Evolutionary conservation across 2,113 vertebrate species (phyloP), one percentile per base, ranked within the genome.

Genomic region (Chaetodon auriga): DNA sequence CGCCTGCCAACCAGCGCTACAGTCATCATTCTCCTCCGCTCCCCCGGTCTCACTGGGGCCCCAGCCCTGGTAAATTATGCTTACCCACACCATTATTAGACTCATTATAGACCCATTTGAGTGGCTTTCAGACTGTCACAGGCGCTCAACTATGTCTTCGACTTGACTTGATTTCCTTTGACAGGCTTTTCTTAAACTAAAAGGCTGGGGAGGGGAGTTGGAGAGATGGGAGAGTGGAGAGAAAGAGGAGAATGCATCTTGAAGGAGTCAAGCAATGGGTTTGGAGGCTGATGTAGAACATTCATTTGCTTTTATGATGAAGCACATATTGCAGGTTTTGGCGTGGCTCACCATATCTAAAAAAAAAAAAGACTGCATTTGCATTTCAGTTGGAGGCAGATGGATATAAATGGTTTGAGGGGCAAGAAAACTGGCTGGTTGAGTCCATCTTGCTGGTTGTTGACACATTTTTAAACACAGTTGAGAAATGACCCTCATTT

Each of bases 401-500:
- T 3, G 25, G 49, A 82, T 72, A 80, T 80, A 81, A 84, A 88
- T 72, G 75, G 77, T 82, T 84, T 84, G 61, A 71, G 48, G 70
- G 81, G 84, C 77, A 90, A 72, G 57, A 77, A 87, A 92, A 62
- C 72, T 92, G 90, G 79, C 87, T 88, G 75, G 19, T 78, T 80
- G 25, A 89, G 83, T 84, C 79, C 74, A 87, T 92, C 91, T 87
- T 68, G 63, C 81, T 83, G 89, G 71, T 86, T 90, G 88, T 83
- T 92, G 89, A 93, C 93, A 94, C 88, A 91, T 92, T 93, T 94
- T 94, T 90, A 93, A 95, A 93, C 89, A 92, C 80, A 82, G 90
- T 87, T 95, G 91, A 95, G 90, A 91, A 95, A 95, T 92, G 82
- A 92, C 89, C 91, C 89, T 95, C 86, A 87, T 95, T 93, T 94